A percentile compares a stretch with the other conserved stretches of the same genome.
Conservation (phyloP, 2,113 vertebrate species). For the Cygnus atratus region DNA sequence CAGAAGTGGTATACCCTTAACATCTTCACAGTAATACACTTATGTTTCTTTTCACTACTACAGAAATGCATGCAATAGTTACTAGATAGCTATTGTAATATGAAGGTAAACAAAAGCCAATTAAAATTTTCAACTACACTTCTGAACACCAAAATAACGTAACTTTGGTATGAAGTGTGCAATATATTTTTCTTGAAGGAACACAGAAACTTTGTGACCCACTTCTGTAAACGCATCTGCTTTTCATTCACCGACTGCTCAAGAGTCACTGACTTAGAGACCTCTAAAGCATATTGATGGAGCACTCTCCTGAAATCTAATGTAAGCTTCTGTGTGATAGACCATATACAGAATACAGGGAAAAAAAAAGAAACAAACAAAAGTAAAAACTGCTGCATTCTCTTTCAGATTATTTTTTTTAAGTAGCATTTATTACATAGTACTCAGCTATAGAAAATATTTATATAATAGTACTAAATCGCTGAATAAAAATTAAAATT, state of each 20-base stretch:
- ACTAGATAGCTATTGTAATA: neutral
- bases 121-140: neutral
- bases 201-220: neutral
- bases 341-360: neutral
- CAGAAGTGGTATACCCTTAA: neutral
- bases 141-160: neutral
- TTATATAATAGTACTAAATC: neutral
- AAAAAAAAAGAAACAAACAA: neutral
- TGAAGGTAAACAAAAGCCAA: neutral
- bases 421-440: neutral
- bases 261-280: neutral
- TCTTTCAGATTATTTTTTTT: neutral
- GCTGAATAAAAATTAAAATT: neutral
- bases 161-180: neutral
- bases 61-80: neutral
- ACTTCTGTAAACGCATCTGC: neutral
- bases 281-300: neutral
- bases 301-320: neutral
- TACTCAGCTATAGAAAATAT: neutral
- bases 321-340: neutral
- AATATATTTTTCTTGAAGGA: neutral
- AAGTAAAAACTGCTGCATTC: neutral
- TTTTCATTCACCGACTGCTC: neutral
- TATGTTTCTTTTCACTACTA: neutral
- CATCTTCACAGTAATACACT: neutral